phyloP scores from a whole-genome alignment of 2,113 vertebrate species.

The Polypterus senegalus region DNA sequence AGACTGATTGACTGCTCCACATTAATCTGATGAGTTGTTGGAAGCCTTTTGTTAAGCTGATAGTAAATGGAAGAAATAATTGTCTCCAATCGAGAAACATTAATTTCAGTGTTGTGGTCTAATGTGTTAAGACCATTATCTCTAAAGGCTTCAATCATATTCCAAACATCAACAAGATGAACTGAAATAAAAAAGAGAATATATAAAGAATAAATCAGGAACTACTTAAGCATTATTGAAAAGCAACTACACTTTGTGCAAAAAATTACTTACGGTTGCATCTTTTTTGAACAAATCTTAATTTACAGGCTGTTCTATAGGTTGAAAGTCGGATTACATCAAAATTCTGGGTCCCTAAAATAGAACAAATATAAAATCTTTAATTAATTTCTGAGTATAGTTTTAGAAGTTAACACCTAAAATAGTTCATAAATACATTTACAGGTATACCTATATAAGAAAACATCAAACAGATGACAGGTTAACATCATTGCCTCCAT shows the following conservation, averaged over 20 bases:
- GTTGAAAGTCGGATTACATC: conserved; percentile 93
- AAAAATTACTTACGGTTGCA: conserved; percentile 78
- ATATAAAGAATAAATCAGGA: conserved; percentile 8
- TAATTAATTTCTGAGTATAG: no score
- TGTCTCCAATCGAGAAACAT: conserved; percentile 91
- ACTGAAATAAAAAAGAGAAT: conserved; percentile 45
- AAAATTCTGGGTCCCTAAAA: conserved; percentile 88
- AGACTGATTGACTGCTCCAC: conserved; percentile 94
- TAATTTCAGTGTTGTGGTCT: conserved; percentile 80
- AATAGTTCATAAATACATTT: no score
- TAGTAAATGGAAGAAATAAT: conserved; percentile 96
- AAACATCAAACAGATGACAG: no score
- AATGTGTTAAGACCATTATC: conserved; percentile 91
- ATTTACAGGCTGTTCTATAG: conserved; percentile 90
- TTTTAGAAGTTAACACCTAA: no score
- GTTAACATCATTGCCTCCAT: no score
- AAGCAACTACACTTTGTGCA: no score
- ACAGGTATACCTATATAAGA: no score
- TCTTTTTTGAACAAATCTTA: conserved; percentile 89
- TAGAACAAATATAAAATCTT: conserved; percentile 8
- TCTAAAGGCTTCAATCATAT: conserved; percentile 96
- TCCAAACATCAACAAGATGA: conserved; percentile 96
- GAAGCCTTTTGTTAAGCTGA: conserved; percentile 93
- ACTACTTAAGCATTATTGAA: not conserved
- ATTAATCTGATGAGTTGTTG: conserved; percentile 91